A percentile compares a stretch with the other conserved stretches of the same genome.
These are phyloP conservation scores for Etheostoma cragini DNA, from an alignment of 2,113 vertebrate genomes.

Conservation along the genomic window DNA sequence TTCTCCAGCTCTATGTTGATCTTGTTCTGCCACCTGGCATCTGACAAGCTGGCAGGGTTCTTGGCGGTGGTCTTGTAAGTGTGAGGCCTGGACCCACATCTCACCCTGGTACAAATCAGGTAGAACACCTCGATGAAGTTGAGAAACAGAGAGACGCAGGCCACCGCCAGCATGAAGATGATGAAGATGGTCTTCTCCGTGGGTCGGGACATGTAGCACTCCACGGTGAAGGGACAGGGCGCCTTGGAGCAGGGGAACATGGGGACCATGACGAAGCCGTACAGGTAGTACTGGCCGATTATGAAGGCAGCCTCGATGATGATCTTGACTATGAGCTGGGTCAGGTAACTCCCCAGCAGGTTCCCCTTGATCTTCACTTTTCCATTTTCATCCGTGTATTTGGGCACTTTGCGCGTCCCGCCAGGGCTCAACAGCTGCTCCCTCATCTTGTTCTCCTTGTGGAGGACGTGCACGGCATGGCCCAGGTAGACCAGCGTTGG, in stretches of 20 bases:
- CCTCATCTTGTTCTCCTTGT: constrained; percentile 90
- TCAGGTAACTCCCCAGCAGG: constrained; percentile 84
- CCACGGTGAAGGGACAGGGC: constrained; percentile 87
- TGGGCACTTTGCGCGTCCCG: constrained; percentile 51
- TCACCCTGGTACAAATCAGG: constrained; percentile 76
- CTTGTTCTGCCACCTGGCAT: constrained; percentile 74
- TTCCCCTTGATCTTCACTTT: constrained; percentile 83
- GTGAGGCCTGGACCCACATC: constrained; percentile 46
- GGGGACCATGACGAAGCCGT: constrained; percentile 86
- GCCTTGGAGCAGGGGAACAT: constrained; percentile 83
- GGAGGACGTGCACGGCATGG: constrained; percentile 91
- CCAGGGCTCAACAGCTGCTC: constrained; percentile 67
- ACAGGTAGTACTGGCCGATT: constrained; percentile 87
- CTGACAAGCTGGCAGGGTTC: constrained; percentile 47
- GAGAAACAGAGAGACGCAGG: constrained; percentile 83
- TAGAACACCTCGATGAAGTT: constrained; percentile 84
- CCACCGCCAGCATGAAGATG: constrained; percentile 87
- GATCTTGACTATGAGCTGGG: constrained; percentile 84
- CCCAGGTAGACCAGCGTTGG: constrained; percentile 94
- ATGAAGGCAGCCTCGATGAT: constrained; percentile 85
- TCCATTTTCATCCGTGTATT: constrained; percentile 87
- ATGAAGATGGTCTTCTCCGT: constrained; percentile 91
- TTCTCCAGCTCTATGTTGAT: constrained; percentile 76
- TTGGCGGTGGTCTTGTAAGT: constrained; percentile 18
- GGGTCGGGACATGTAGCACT: constrained; percentile 89